These are phyloP conservation scores for Trichoplusia ni DNA, from an alignment of 1,140 invertebrate species.

Conservation along the genomic window DNA sequence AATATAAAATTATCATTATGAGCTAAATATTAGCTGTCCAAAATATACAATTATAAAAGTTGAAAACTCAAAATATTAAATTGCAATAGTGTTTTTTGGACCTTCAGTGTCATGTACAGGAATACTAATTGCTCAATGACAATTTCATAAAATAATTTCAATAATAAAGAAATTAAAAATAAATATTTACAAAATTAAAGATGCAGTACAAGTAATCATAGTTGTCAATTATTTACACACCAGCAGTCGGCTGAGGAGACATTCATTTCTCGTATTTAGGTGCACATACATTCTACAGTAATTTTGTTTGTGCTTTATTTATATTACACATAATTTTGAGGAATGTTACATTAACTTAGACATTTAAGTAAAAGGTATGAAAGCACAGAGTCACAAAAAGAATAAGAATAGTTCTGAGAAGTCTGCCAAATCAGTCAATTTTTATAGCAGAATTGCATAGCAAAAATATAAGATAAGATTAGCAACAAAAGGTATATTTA, in stretches of 20 bases:
- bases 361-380: too few species aligned
- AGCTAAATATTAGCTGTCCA: constrained; percentile 19
- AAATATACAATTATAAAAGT: constrained; percentile 21
- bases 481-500: too few species aligned
- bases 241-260: constrained; percentile 32
- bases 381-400: too few species aligned
- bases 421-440: too few species aligned
- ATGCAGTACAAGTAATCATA: constrained; percentile 30
- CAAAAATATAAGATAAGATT: too few species aligned
- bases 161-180: constrained; percentile 33
- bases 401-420: too few species aligned
- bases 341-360: too few species aligned
- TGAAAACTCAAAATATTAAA: neutral
- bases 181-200: constrained; percentile 44
- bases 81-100: constrained; percentile 9
- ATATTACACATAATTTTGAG: too few species aligned
- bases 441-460: too few species aligned
- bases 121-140: constrained; percentile 13
- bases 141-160: constrained; percentile 18
- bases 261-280: constrained; percentile 26
- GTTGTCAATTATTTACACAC: constrained; percentile 33
- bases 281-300: too few species aligned
- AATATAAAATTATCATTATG: neutral
- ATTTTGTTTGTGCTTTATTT: too few species aligned
- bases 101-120: constrained; percentile 2